Conservation (phyloP, 2,797 vertebrate genomes). For the Acrossocheilus wenchowensis region DNA sequence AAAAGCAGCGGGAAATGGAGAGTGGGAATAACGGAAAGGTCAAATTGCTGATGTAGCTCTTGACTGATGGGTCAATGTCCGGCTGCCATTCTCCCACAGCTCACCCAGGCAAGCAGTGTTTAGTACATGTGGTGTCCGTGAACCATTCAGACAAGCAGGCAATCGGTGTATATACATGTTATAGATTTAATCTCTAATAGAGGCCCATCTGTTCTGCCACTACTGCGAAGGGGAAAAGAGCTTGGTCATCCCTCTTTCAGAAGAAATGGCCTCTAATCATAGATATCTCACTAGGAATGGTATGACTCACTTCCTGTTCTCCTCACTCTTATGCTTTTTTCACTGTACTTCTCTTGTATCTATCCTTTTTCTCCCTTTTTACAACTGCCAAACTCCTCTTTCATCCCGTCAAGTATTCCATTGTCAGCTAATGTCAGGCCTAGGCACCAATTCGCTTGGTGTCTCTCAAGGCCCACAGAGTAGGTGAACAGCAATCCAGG, state of each 20-base stretch:
- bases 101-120: conserved; percentile 12
- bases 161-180: conserved; percentile 56
- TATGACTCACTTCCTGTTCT: conserved; percentile 6
- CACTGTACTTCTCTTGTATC: background rate
- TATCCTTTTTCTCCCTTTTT: background rate
- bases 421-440: conserved; percentile 16
- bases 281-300: background rate
- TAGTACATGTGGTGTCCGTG: background rate
- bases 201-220: conserved; percentile 54
- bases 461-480: conserved; percentile 9
- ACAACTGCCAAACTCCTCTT: background rate
- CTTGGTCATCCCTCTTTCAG: conserved; percentile 56
- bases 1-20: background rate
- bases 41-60: background rate
- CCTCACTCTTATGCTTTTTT: background rate
- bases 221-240: conserved; percentile 59
- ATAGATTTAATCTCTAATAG: conserved; percentile 68
- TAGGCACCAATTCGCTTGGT: background rate
- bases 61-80: conserved; percentile 42
- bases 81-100: conserved; percentile 6
- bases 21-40: conserved; percentile 17
- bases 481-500: conserved; percentile 9
- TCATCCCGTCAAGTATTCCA: conserved; percentile 18
- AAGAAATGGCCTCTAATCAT: conserved; percentile 60
- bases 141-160: background rate